Conservation (phyloP, 2,797 vertebrate genomes). For the Bradypus variegatus region DNA sequence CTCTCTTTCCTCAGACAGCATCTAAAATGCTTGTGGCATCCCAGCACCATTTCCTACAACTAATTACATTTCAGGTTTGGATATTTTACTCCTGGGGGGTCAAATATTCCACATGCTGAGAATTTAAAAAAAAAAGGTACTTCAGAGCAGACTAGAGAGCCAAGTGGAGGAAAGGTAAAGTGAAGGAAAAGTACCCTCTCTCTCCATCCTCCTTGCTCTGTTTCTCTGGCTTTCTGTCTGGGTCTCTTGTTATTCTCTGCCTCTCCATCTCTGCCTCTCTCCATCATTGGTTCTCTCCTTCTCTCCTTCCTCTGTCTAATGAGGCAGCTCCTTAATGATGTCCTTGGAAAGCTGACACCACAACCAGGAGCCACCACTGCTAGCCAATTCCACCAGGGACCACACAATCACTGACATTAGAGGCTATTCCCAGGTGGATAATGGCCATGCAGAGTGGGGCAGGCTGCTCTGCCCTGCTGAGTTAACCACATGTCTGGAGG, state of each 20-base stretch:
- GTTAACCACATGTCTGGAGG: constrained; percentile 43
- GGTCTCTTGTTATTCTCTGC: no score
- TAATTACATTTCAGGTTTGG: constrained; percentile 3
- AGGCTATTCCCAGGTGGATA: constrained; percentile 42
- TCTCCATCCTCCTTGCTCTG: neutral
- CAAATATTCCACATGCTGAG: neutral
- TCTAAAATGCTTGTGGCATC: neutral
- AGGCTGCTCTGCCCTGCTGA: constrained; percentile 32
- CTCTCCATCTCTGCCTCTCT: no score
- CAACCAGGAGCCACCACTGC: neutral
- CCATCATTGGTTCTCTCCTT: neutral
- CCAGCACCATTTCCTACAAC: neutral
- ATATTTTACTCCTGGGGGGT: neutral
- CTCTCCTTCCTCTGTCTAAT: neutral
- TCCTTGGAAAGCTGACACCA: neutral
- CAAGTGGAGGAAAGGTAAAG: neutral
- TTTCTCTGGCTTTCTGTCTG: no score
- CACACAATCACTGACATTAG: constrained; percentile 51
- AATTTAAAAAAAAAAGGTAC: neutral
- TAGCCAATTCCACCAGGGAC: constrained; percentile 1
- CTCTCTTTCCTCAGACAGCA: neutral
- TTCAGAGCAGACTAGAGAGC: neutral
- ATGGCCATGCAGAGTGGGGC: neutral
- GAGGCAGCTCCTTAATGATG: accelerated
- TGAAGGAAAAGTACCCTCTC: neutral